Percentiles rank a stretch among this genome's conserved stretches.
These are phyloP conservation scores for Mycalesis mineus DNA, from an alignment of 2,888 invertebrate genomes.

Conservation along the genomic window DNA sequence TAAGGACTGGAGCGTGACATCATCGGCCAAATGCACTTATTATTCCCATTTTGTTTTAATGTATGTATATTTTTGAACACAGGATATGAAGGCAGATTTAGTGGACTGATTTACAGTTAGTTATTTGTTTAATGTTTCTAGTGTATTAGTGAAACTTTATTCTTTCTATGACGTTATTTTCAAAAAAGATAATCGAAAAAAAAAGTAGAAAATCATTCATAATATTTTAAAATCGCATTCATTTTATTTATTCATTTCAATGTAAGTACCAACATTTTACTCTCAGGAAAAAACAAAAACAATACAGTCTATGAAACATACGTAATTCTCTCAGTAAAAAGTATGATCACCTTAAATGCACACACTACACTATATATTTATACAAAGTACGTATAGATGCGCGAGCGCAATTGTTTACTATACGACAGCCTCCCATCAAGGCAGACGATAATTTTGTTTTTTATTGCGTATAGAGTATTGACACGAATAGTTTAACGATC, in stretches of 20 bases:
- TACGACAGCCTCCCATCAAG: conserved; percentile 3
- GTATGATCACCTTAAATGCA: background rate
- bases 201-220: too few relatives aligned
- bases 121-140: too few relatives aligned
- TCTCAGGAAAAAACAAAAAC: background rate
- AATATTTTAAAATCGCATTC: too few relatives aligned
- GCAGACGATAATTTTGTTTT: background rate
- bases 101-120: too few relatives aligned
- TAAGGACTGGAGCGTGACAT: conserved; percentile 23
- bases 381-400: background rate
- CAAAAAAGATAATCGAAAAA: too few relatives aligned
- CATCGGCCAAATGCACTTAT: conserved; percentile 10
- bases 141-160: too few relatives aligned
- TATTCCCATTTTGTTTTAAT: background rate
- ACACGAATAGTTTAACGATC: background rate
- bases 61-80: background rate
- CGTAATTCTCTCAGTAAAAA: background rate
- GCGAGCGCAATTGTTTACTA: conserved; percentile 1
- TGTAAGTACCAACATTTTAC: background rate
- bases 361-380: conserved; percentile 14
- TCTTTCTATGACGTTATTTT: too few relatives aligned
- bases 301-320: background rate
- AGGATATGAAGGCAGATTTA: too few relatives aligned
- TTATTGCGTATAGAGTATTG: conserved; percentile 5
- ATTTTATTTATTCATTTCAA: background rate